Conservation (phyloP, 2,888 invertebrate genomes). For the Gibbula magus region DNA sequence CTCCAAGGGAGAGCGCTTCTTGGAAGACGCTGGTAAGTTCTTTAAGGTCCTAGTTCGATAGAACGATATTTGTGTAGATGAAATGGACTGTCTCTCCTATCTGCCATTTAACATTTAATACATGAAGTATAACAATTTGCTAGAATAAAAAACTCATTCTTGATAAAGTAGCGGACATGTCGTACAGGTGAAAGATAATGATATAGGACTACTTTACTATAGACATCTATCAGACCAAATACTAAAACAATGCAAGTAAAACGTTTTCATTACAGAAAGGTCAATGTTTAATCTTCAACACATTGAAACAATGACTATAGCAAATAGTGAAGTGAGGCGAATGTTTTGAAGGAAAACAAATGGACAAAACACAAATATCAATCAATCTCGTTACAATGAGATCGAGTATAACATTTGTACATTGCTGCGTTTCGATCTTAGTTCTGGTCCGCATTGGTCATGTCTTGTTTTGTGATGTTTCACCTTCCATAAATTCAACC, state of each 20-base stretch:
- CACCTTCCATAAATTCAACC: too few relatives aligned
- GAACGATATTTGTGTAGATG: not conserved
- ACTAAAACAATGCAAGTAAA: too few relatives aligned
- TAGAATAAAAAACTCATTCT: not conserved
- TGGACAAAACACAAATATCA: too few relatives aligned
- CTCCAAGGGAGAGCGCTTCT: slow-evolving; percentile 38
- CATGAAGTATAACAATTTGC: not conserved
- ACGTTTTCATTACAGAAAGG: not conserved
- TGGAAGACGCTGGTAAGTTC: slow-evolving; percentile 50
- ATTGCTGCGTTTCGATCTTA: too few relatives aligned
- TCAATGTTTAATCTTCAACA: slow-evolving; percentile 46
- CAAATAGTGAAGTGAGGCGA: too few relatives aligned
- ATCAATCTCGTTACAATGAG: too few relatives aligned
- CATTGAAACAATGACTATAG: slow-evolving; percentile 17
- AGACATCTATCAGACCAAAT: not conserved
- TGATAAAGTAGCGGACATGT: not conserved
- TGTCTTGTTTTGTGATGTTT: too few relatives aligned
- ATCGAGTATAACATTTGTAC: too few relatives aligned
- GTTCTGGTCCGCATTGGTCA: too few relatives aligned
- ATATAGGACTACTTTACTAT: too few relatives aligned
- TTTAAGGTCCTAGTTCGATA: slow-evolving; percentile 48
- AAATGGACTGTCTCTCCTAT: not conserved
- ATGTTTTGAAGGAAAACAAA: too few relatives aligned
- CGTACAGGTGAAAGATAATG: too few relatives aligned
- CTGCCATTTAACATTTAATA: not conserved